These are phyloP conservation scores for Amiota minor DNA, from an alignment of 2,888 invertebrate genomes.

Conservation along the genomic window DNA sequence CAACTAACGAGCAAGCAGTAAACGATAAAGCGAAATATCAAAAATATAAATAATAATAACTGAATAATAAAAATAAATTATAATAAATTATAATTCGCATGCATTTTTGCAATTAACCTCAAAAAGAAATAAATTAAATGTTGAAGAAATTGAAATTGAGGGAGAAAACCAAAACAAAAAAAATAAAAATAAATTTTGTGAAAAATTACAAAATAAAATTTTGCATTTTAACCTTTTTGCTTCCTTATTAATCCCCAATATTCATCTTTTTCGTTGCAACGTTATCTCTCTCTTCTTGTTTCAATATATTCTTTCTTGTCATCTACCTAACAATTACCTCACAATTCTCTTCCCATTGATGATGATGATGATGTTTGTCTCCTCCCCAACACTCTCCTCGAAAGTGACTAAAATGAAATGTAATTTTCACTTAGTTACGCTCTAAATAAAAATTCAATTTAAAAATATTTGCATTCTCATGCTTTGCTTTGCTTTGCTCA, in stretches of 20 bases:
- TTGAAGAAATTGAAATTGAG: not conserved
- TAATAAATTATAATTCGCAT: conserved; percentile 21
- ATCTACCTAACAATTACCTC: not conserved
- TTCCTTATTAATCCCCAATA: not conserved
- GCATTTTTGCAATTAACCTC: conserved; percentile 33
- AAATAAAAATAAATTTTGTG: conserved; percentile 11
- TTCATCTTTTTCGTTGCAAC: conserved; percentile 34
- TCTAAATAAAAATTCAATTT: conserved; percentile 59
- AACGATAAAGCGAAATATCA: not conserved
- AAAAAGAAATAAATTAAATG: conserved; percentile 21
- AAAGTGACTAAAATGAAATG: conserved; percentile 30
- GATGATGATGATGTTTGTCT: no score
- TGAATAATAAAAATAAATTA: not conserved
- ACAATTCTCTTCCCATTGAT: no score
- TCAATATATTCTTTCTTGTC: not conserved
- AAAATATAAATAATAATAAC: not conserved
- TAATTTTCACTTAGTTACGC: conserved; percentile 53
- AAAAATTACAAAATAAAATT: not conserved
- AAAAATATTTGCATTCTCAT: conserved; percentile 48
- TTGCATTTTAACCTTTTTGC: conserved; percentile 3
- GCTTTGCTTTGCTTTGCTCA: not conserved
- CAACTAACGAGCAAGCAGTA: not conserved
- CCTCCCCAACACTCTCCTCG: no score
- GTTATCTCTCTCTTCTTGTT: no score
- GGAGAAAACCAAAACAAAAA: not conserved